Percentiles rank a stretch among this genome's conserved stretches.
These are phyloP conservation scores for Chrysogorgia sp. DNA, from an alignment of 92 coral and sea anemone species.

Conservation along the genomic window DNA sequence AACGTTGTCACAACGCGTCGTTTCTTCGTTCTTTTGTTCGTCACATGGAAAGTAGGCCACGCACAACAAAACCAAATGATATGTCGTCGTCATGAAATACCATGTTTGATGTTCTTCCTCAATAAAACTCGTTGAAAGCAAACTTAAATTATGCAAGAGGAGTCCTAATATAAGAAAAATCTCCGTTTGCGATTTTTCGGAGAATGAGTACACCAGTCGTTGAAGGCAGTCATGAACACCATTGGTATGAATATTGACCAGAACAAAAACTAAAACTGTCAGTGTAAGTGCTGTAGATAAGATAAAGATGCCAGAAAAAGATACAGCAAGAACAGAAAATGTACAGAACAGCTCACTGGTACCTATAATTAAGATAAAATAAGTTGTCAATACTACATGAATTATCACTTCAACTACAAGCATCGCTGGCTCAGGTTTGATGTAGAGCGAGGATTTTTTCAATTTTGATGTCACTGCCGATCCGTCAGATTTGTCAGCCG, in stretches of 20 bases:
- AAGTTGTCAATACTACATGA: neutral
- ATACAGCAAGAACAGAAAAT: slow-evolving; percentile 45
- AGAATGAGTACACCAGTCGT: neutral
- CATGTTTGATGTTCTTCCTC: slow-evolving; percentile 98
- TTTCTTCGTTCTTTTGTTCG: neutral
- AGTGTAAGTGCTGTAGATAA: slow-evolving; percentile 39
- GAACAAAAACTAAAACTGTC: slow-evolving; percentile 14
- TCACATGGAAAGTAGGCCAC: slow-evolving; percentile 21
- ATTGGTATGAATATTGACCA: neutral
- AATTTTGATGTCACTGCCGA: too few relatives aligned
- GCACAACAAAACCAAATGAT: slow-evolving; percentile 57
- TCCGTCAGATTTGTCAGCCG: too few relatives aligned
- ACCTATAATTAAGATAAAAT: slow-evolving; percentile 64
- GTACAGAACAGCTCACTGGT: slow-evolving; percentile 84
- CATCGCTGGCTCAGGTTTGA: too few relatives aligned
- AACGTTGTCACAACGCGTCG: neutral
- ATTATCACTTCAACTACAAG: neutral
- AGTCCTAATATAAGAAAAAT: slow-evolving; percentile 53
- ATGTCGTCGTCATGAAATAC: slow-evolving; percentile 77
- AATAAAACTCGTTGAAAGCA: slow-evolving; percentile 89
- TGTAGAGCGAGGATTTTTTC: too few relatives aligned
- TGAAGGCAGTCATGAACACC: neutral
- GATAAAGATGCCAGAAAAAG: slow-evolving; percentile 44
- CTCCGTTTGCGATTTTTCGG: neutral
- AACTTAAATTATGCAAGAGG: slow-evolving; percentile 69